A percentile compares a stretch with the other conserved stretches of the same genome.
Conservation (phyloP, 1,140 invertebrate genomes). For the Chionoecetes opilio region DNA sequence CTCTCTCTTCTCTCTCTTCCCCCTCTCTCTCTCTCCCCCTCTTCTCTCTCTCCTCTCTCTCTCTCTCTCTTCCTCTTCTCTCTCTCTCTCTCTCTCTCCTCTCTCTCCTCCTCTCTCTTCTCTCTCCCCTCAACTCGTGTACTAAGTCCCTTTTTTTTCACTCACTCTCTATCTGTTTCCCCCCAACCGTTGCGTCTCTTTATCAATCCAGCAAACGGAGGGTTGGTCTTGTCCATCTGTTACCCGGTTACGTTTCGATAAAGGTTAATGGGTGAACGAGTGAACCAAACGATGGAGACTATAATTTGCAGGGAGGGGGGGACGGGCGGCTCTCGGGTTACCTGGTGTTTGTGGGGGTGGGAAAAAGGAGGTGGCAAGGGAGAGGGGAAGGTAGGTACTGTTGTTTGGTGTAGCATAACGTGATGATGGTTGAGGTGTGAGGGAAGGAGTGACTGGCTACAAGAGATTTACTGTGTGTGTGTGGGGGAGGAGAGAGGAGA, state of each 20-base stretch:
- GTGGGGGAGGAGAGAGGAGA: too few relatives aligned
- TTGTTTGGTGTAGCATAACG: neutral
- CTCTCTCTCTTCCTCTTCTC: neutral
- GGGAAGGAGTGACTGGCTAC: neutral
- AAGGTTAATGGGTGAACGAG: slow-evolving; percentile 37
- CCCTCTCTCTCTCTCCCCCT: slow-evolving; percentile 46
- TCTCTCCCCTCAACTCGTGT: neutral
- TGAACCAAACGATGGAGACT: slow-evolving; percentile 12
- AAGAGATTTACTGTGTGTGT: too few relatives aligned
- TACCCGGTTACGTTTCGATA: slow-evolving; percentile 59
- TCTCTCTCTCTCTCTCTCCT: slow-evolving; percentile 25
- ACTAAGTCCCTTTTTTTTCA: too few relatives aligned
- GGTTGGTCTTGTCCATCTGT: slow-evolving; percentile 38
- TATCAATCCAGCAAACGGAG: slow-evolving; percentile 58
- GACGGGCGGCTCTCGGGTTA: neutral
- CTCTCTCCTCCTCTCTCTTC: neutral
- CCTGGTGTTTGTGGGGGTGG: slow-evolving; percentile 8
- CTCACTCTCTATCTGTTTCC: too few relatives aligned
- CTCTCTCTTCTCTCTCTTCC: neutral
- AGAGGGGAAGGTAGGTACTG: neutral
- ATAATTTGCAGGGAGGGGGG: slow-evolving; percentile 41
- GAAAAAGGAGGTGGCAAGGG: neutral
- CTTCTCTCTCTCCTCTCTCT: neutral
- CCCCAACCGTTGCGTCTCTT: slow-evolving; percentile 13
- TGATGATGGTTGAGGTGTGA: slow-evolving; percentile 3